These are phyloP conservation scores for Perca flavescens DNA, from an alignment of 2,113 vertebrate genomes.

Conservation along the genomic window DNA sequence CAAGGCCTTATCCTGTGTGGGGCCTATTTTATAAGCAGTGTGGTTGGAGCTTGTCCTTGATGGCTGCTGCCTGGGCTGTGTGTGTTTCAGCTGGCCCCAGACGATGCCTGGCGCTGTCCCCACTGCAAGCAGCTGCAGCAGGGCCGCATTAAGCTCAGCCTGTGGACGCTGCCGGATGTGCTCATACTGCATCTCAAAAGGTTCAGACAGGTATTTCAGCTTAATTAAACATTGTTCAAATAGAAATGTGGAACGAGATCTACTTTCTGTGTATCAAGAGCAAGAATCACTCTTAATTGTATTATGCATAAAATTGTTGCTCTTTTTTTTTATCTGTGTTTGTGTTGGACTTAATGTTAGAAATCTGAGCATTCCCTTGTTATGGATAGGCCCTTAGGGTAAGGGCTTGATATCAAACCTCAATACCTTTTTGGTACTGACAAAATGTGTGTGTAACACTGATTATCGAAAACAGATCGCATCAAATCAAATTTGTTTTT, in stretches of 20 bases:
- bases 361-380: not conserved
- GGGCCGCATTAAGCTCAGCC: constrained; percentile 95
- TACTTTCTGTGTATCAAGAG: not conserved
- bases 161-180: constrained; percentile 97
- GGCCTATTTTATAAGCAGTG: constrained; percentile 52
- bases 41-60: constrained; percentile 64
- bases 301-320: not conserved
- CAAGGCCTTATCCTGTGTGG: constrained; percentile 40
- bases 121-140: constrained; percentile 99
- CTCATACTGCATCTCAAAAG: constrained; percentile 97
- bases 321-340: not conserved
- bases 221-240: not conserved
- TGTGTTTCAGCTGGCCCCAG: constrained; percentile 92
- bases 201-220: constrained; percentile 91
- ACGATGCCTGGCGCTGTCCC: constrained; percentile 97
- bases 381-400: not conserved
- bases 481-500: not conserved
- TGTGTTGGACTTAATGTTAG: not conserved
- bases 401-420: not conserved
- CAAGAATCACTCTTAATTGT: not conserved
- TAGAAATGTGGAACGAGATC: not conserved
- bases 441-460: not conserved
- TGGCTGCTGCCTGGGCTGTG: constrained; percentile 26
- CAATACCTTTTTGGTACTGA: not conserved
- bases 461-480: not conserved